A percentile compares a stretch with the other conserved stretches of the same genome.
Evolutionary conservation across 2,797 vertebrate genomes (phyloP).

Genomic region (Pitangus sulphuratus): DNA sequence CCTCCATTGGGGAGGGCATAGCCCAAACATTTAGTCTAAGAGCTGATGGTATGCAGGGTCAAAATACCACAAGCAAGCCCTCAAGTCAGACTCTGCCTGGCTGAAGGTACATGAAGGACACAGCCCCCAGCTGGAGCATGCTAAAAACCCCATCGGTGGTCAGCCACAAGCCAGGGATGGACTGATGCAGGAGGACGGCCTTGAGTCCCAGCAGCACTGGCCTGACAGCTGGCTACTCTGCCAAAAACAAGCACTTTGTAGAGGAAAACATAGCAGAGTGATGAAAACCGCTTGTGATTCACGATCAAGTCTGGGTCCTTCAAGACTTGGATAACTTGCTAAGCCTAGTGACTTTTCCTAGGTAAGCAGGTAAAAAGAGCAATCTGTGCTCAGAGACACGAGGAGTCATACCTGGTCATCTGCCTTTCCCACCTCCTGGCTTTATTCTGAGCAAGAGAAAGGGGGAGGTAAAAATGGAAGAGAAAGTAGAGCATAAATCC

Average conservation of each 20-base stretch:
- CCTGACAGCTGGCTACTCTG: background rate
- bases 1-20: background rate
- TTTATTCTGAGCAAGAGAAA: background rate
- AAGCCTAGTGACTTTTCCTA: background rate
- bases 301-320: background rate
- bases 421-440: background rate
- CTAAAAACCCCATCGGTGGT: background rate
- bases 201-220: background rate
- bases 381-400: background rate
- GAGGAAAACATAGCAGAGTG: background rate
- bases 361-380: background rate
- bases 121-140: rapidly evolving
- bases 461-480: background rate
- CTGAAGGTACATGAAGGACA: background rate
- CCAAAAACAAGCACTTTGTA: background rate
- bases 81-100: background rate
- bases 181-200: background rate
- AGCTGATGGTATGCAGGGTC: background rate
- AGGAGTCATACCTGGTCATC: background rate
- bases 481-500: background rate
- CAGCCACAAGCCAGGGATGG: rapidly evolving
- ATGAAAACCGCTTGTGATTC: background rate
- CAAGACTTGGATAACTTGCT: background rate
- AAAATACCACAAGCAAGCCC: background rate
- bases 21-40: background rate